Evolutionary conservation across 2,113 vertebrate genomes (phyloP).

Genomic region (Colistium nudipinnis): DNA sequence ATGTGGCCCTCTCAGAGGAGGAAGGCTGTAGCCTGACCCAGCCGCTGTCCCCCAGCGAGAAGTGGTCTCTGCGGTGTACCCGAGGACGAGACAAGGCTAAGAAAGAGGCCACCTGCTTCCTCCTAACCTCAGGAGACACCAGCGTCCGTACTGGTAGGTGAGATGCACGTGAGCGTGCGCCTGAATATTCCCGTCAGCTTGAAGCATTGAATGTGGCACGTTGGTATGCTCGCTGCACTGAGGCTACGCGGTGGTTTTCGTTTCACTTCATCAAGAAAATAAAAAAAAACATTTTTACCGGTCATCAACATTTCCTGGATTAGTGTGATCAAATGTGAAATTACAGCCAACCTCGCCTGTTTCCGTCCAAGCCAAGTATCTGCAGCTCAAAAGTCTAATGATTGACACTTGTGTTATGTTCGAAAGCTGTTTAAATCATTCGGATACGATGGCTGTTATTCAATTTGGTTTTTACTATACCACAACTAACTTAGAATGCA

Average conservation of each 20-base stretch:
- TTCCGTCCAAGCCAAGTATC: no score
- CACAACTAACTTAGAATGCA: no score
- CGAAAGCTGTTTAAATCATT: no score
- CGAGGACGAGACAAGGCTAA: slow-evolving; percentile 89
- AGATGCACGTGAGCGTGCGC: neutral
- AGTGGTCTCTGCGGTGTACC: slow-evolving; percentile 83
- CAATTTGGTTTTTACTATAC: no score
- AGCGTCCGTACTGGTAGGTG: slow-evolving; percentile 86
- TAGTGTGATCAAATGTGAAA: no score
- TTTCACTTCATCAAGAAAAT: neutral
- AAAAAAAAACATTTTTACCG: neutral
- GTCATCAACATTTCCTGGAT: no score
- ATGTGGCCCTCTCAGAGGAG: slow-evolving; percentile 88
- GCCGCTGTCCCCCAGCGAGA: slow-evolving; percentile 88
- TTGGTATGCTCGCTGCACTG: neutral
- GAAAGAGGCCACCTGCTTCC: slow-evolving; percentile 92
- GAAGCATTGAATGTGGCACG: neutral
- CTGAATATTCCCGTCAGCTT: no score
- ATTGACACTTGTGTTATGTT: no score
- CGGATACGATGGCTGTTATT: no score
- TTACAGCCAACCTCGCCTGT: no score
- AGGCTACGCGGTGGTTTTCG: neutral
- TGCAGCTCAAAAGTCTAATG: no score
- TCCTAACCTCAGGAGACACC: slow-evolving; percentile 86
- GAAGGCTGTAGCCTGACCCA: slow-evolving; percentile 86